Evolutionary conservation across 2,888 invertebrate genomes (phyloP), one percentile per base, ranked within the genome.

Genomic region (Clanis bilineata): DNA sequence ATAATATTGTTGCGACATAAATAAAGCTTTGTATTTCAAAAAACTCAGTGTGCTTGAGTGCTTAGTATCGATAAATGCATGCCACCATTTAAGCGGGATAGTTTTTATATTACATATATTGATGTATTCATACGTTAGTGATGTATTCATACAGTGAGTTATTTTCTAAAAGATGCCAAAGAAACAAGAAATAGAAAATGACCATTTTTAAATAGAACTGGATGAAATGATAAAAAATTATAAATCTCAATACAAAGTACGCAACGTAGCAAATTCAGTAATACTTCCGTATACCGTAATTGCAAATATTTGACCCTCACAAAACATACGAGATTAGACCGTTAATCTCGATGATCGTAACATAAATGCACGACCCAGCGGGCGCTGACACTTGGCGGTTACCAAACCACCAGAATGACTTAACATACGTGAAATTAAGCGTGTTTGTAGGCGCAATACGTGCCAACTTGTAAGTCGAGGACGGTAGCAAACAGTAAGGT

Each of bases 331-430:
- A 41, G 55, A 62, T 62, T 57, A 57, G 62, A 62, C 60, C 61
- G 63, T 68, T 64, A 59, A 41, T 64, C 65, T 64, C 55, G 51
- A 59, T 60, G 63, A 65, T 61, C 63, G 64, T 54, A 57, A 61
- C 61, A 61, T 56, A 43, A 23, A 60, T 61, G 63, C 58, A 63
- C 63, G 64, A 63, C 59, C 59, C 38, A 64, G 64, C 60, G 45
- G 64, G 43, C 47, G 62, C 47, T 58, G 61, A 60, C 61, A 62
- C 62, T 65, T 62, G 61, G 64, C 58, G 64, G 63, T 64, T 62
- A 61, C 62, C 57, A 55, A 62, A 62, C 59, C 44, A 56, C 59
- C 58, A 15, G 56, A 60, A 62, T 62, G 57, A 58, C 62, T 66
- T 66, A 61, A 57, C 63, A 66, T 66, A 62, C 43, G 57, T 47